Evolutionary conservation across 92 coral and sea anemone species (phyloP), one percentile per base, ranked within the genome.

Genomic region (Epizoanthus scotinus): DNA sequence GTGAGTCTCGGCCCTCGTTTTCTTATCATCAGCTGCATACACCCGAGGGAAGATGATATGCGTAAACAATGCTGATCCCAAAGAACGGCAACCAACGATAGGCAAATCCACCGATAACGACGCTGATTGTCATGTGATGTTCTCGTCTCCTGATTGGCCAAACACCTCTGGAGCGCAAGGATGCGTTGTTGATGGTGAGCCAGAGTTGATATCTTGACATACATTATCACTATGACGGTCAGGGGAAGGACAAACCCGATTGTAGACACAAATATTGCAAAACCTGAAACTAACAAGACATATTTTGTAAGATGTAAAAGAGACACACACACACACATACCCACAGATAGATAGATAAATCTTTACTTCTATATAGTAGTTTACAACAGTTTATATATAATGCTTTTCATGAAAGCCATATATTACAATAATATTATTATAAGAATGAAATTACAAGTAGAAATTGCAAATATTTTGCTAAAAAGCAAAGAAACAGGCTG

Each of bases 31-130:
- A 38, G 52, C 56, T 47, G 84, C 72, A 38, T 80, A 80, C 20
- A 80, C 49, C 27, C 66, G 50, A 22, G 84, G 84, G 25, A 21
- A 28, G 54, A 47, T 18, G 12, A 67, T 26, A 80, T 15, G 61
- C 28, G 6, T 38, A 66, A 13, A 80, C 38, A 40, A 80, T 64
- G 10, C 40, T 66, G n/a, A 80, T 25, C 17, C 40, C 66, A 67
- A 79, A 79, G 75, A 79, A 79, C 10, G 84, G 84, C 21, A 79
- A 4, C 84, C 84, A 80, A 50, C 84, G 67, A 12, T 24, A 24
- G 31, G 21, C 19, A 13, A 66, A 80, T 1, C 65, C 50, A 5
- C 84, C 84, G 34, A 80, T n/a, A 13, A 80, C 77, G 49, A 67
- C 49, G 3, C 63, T 71, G 50, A 80, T 65, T 6, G 84, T 80